Base-by-base conservation (phyloP, 2,797 vertebrate species). In the Bradypodion ventrale region DNA sequence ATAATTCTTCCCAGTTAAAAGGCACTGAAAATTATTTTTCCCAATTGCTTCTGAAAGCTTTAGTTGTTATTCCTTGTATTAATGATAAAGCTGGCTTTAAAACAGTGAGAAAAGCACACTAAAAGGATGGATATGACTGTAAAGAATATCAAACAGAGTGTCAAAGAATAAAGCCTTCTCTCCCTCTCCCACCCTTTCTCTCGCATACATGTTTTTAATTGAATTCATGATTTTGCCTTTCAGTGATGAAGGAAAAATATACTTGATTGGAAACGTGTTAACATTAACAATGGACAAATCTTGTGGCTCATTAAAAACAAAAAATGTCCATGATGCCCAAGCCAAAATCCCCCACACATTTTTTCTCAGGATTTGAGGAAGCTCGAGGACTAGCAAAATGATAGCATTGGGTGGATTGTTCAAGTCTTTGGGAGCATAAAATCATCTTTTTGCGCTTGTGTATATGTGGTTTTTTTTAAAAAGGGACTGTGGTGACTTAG, bases 11-110 rank as follows among this genome's bases (percentile, higher is more conserved):
- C 13, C 37, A 73, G 35, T 32, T 4, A 83, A 83, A 90, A 85
- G 52, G 72, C 60, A 66, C 65, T 90, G 56, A 78, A 90, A 89
- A 73, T 42, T 78, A 21, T 86, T 89, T 92, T 91, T 86, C 86
- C 66, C 49, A 80, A 29, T n/a, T 5, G 75, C 23, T 92, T 84
- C 77, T 89, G 82, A 87, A 93, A 83, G 52, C 52, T 87, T 78
- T 52, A 23, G 15, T 70, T 85, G 84, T 40, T 70, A 52, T 40
- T 52, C 37, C 65, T 75, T 85, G 73, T 85, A 82, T 81, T 82
- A 82, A 70, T 85, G 88, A 21, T 63, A 46, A 80, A 49, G n/a
- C 63, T 79, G 75, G 3, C 75, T 92, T 80, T 84, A 76, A 85
- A 79, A 83, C 37, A 89, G 66, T 69, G 85, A 88, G 83, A 87